Conservation (phyloP, 2,797 vertebrate species). For the Gambusia yucatana region DNA sequence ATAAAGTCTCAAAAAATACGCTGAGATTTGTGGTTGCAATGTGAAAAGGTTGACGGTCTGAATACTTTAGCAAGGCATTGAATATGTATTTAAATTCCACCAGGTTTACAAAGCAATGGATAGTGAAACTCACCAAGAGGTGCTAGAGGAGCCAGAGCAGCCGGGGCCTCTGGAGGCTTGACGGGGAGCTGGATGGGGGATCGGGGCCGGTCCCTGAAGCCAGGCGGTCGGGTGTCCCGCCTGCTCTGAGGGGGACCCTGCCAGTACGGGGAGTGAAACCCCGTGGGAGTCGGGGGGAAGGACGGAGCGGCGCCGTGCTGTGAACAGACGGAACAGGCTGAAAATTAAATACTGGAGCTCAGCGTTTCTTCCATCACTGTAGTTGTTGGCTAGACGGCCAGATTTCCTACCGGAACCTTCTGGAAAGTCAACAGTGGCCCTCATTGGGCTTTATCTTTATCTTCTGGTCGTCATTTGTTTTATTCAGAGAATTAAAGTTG, state of each 20-base stretch:
- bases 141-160: constrained; percentile 71
- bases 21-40: no score
- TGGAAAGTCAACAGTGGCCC: not conserved
- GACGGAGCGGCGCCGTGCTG: constrained; percentile 95
- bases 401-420: not conserved
- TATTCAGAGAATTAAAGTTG: not conserved
- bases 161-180: constrained; percentile 88
- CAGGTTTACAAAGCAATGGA: not conserved
- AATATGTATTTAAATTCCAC: not conserved
- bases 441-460: not conserved
- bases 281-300: constrained; percentile 89
- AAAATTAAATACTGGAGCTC: constrained; percentile 31
- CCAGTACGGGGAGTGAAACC: constrained; percentile 96
- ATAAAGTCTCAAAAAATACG: no score
- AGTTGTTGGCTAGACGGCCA: constrained; percentile 3
- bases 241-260: constrained; percentile 94
- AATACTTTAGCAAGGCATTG: not conserved
- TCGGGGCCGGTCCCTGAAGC: constrained; percentile 92
- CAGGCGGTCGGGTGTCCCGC: constrained; percentile 90
- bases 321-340: constrained; percentile 73
- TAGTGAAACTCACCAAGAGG: constrained; percentile 79
- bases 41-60: not conserved
- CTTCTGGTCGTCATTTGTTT: not conserved
- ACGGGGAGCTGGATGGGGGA: constrained; percentile 93
- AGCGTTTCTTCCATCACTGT: constrained; percentile 17